Base-by-base conservation (phyloP, 2,797 vertebrate species). In the Channallabes apus region DNA sequence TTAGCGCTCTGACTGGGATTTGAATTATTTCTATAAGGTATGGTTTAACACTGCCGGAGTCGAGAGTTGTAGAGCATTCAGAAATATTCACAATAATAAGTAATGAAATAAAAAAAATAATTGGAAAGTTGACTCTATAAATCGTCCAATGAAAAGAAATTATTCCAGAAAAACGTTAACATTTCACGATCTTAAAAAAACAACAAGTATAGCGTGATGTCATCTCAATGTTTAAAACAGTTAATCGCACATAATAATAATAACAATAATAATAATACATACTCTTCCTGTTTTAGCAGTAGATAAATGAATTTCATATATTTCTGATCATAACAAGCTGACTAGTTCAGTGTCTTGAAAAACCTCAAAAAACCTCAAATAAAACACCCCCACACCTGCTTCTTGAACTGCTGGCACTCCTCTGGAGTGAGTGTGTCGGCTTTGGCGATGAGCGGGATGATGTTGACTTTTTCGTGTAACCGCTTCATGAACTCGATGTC, bases 401-500 rank as follows among this genome's bases (percentile, higher is more conserved):
- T 98, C 95, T 98, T 99, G 93, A 98, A 98, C 92, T 97, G 97
- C 86, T 96, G 97, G 93, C 98, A 98, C 93, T 99, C 98, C 91
- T 98, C 97, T 0, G 97, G 97, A 90, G 97, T 98, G 91, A 99
- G 95, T 69, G 98, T 98, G 93, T 99, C 98, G 27, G 98, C 97
- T 95, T 99, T 99, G 92, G 97, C 97, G 90, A 99, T 98, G 89
- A 99, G 97, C 3, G 97, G 97, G 89, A 99, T 97, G 92, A 99
- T 97, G 91, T 98, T 99, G 82, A 99, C 98, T 91, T 99, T 99
- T 91, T 99, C 97, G 82, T 99, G 97, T 92, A 99, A 94, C 91
- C 97, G 95, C 78, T 98, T 99, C 98, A 99, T 99, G 91, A 99
- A 99, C 91, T 99, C 97, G 88, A 97, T 97, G 89, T 99, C 98